Percentiles rank a stretch among this genome's conserved stretches.
Evolutionary conservation across 1,140 invertebrate genomes (phyloP).

Genomic region (Atopsyche davidsoni): DNA sequence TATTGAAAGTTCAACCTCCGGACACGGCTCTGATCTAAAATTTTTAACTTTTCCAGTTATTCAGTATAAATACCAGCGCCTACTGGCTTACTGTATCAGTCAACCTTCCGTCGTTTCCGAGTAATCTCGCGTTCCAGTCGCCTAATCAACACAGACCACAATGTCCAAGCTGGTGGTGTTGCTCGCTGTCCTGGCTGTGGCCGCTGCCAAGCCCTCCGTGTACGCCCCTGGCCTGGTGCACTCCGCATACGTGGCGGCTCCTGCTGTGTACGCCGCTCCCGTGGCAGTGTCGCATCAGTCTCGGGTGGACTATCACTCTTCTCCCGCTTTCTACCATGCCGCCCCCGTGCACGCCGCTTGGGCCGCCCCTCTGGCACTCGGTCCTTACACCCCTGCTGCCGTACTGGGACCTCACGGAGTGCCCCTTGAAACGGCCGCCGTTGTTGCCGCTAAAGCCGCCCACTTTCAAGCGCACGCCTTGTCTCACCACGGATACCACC

Average conservation of each 20-base stretch:
- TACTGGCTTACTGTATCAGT: conserved; percentile 15
- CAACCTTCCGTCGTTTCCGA: conserved; percentile 6
- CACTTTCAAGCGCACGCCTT: conserved; percentile 43
- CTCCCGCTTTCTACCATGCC: conserved; percentile 31
- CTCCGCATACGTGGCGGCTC: conserved; percentile 11
- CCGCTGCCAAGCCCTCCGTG: conserved; percentile 21
- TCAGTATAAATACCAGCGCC: conserved; percentile 23
- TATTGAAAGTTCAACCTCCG: not conserved
- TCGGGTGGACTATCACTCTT: conserved; percentile 36
- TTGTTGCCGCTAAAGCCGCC: conserved; percentile 44
- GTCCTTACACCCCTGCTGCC: conserved; percentile 35
- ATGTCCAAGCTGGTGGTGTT: conserved; percentile 54
- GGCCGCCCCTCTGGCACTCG: conserved; percentile 30
- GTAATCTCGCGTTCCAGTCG: conserved; percentile 12
- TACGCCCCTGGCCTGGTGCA: conserved; percentile 6
- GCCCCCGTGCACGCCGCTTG: conserved; percentile 36
- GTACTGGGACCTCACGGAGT: conserved; percentile 41
- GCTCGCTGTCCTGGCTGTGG: conserved; percentile 36
- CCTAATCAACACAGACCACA: conserved; percentile 45
- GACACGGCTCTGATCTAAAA: not conserved
- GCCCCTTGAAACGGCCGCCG: conserved; percentile 43
- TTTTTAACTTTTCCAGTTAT: no score
- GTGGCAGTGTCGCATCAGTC: conserved; percentile 40
- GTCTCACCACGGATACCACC: conserved; percentile 35
- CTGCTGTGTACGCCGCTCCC: conserved; percentile 23